These are phyloP conservation scores for Squalus acanthias DNA, from an alignment of 2,797 vertebrate genomes.

Conservation along the genomic window DNA sequence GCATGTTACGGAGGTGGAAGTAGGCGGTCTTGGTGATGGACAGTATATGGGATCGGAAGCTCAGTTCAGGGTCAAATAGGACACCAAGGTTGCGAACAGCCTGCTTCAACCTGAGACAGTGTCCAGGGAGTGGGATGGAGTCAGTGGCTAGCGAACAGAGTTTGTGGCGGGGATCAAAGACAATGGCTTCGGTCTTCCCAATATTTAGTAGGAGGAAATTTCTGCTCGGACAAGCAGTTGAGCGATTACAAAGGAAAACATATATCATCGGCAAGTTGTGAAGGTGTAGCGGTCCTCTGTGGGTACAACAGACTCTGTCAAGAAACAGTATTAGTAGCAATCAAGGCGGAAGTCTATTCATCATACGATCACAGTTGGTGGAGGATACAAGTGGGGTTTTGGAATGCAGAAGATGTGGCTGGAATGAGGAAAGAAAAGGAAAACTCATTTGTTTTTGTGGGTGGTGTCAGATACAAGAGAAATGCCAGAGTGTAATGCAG, in stretches of 20 bases:
- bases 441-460: background rate
- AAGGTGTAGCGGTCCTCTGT: background rate
- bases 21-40: too few species aligned
- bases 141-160: too few species aligned
- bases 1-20: background rate
- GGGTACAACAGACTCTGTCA: background rate
- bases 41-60: too few species aligned
- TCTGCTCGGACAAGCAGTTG: background rate
- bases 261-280: background rate
- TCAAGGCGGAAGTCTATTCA: background rate
- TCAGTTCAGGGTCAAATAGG: too few species aligned
- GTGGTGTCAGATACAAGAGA: background rate
- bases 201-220: too few species aligned
- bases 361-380: background rate
- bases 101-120: too few species aligned
- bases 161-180: too few species aligned
- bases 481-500: background rate
- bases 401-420: background rate
- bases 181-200: too few species aligned
- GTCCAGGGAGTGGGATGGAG: too few species aligned
- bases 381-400: background rate
- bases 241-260: background rate
- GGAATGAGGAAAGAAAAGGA: background rate
- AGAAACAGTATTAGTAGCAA: background rate
- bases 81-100: too few species aligned